Conservation (phyloP, 2,888 invertebrate species). For the Schizaphis graminum region DNA sequence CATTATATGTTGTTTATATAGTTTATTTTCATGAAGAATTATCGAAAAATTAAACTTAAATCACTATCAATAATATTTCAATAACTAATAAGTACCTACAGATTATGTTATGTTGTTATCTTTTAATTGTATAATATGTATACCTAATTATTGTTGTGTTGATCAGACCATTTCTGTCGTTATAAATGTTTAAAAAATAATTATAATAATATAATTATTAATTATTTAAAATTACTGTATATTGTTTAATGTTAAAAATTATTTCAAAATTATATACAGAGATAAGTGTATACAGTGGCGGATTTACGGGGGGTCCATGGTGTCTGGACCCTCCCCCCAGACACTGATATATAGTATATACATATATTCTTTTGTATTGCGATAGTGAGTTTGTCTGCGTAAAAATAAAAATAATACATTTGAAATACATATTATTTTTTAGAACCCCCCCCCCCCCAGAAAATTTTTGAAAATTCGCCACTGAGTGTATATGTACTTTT, state of each 20-base stretch:
- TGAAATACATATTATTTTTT: no score
- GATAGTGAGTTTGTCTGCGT: no score
- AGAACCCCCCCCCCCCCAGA: no score
- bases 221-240: background rate
- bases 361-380: no score
- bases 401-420: no score
- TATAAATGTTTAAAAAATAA: background rate
- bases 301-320: no score
- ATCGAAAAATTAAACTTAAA: background rate
- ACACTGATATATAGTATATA: no score
- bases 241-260: background rate
- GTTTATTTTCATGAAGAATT: background rate
- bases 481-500: no score
- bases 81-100: no score
- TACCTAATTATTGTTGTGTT: background rate
- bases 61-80: background rate
- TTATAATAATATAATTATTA: background rate
- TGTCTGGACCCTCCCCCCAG: no score
- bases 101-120: background rate
- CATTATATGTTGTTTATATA: background rate
- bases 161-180: background rate
- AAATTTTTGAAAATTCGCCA: no score
- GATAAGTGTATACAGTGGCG: background rate
- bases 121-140: background rate
- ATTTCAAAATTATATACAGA: background rate